These are phyloP conservation scores for Eudorcas thomsonii DNA, from an alignment of 2,113 vertebrate genomes.

Conservation along the genomic window DNA sequence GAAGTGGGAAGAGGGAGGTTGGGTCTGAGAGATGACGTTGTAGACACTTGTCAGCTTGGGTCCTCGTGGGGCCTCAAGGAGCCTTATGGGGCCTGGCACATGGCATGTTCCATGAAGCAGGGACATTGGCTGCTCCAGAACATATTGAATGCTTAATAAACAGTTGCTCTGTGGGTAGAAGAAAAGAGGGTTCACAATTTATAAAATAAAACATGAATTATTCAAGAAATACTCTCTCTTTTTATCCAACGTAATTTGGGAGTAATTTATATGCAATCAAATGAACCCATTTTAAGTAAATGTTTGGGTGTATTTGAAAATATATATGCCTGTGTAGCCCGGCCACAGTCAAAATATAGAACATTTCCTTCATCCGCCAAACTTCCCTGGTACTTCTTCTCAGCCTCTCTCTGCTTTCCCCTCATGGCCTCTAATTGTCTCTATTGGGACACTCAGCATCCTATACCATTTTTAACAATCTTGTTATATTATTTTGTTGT, in stretches of 20 bases:
- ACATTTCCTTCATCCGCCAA: background rate
- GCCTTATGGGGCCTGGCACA: no score
- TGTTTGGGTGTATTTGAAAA: background rate
- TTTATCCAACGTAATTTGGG: background rate
- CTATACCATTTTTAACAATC: background rate
- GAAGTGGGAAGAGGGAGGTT: background rate
- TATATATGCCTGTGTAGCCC: background rate
- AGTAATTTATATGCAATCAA: background rate
- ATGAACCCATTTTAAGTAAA: background rate
- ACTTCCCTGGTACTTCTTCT: background rate
- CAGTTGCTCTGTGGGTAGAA: background rate
- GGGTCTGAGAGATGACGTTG: background rate
- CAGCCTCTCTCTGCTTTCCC: background rate
- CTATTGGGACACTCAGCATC: background rate
- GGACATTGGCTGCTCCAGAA: background rate
- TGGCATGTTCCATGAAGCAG: background rate
- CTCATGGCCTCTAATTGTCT: background rate
- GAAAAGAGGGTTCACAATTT: background rate
- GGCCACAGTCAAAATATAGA: background rate
- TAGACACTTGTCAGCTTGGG: background rate
- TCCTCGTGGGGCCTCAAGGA: rapidly evolving
- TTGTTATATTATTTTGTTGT: background rate
- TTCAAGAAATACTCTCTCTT: background rate
- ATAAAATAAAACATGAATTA: background rate
- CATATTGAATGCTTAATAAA: background rate